Evolutionary conservation across 2,888 invertebrate species (phyloP).

Genomic region (Agrenia bidenticulata): DNA sequence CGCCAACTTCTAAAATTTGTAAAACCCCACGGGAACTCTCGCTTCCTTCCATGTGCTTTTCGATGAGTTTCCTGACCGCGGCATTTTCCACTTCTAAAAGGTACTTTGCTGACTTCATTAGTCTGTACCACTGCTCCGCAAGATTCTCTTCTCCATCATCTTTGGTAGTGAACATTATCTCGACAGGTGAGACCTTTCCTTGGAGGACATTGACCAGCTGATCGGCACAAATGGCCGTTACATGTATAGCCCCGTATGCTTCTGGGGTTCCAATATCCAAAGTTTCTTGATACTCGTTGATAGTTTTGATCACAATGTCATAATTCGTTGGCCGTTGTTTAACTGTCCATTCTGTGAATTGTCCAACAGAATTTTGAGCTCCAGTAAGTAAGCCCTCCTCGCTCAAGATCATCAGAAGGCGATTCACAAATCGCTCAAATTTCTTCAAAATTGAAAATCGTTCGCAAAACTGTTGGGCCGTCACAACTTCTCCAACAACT

Average conservation of each 20-base stretch:
- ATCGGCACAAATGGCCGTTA: background rate
- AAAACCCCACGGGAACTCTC: background rate
- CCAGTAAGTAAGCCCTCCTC: background rate
- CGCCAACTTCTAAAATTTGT: constrained; percentile 23
- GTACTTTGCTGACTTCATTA: background rate
- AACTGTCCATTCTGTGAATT: background rate
- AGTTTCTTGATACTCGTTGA: background rate
- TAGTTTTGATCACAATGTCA: background rate
- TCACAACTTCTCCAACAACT: background rate
- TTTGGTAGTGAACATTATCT: background rate
- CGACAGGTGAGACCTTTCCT: background rate
- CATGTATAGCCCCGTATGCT: background rate
- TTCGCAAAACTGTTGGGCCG: background rate
- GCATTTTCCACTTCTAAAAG: no score
- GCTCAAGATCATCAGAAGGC: background rate
- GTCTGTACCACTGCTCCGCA: background rate
- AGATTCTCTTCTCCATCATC: background rate
- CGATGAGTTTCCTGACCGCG: background rate
- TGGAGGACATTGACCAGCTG: background rate
- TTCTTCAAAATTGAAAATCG: background rate
- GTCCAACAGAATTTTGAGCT: background rate
- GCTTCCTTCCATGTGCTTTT: background rate
- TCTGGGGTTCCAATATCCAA: background rate
- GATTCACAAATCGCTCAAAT: background rate
- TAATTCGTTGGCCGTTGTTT: background rate